Percentiles rank a stretch among this genome's conserved stretches.
Evolutionary conservation across 1,140 invertebrate genomes (phyloP).

Genomic region (Ceratina japonica): DNA sequence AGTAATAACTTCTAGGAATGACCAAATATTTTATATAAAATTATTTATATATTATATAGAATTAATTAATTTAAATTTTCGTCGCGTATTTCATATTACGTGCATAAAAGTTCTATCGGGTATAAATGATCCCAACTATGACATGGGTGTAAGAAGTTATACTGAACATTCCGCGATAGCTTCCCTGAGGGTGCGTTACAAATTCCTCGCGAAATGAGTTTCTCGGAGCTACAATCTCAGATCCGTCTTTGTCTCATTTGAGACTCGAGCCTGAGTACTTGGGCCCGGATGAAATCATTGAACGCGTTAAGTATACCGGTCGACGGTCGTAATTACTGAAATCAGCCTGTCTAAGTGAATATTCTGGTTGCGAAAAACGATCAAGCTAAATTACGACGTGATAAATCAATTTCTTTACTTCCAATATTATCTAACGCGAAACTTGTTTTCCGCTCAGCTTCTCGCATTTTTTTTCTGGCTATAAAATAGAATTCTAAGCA

Average conservation of each 20-base stretch:
- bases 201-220: not conserved
- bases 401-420: not conserved
- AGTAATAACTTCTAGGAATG: too few relatives aligned
- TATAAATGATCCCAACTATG: not conserved
- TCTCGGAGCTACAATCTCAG: not conserved
- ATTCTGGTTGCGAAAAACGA: not conserved
- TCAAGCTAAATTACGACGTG: not conserved
- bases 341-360: slow-evolving; percentile 31
- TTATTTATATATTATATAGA: too few relatives aligned
- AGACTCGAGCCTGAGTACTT: slow-evolving; percentile 14
- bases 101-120: not conserved
- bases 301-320: slow-evolving; percentile 35
- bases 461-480: not conserved
- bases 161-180: not conserved
- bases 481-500: not conserved
- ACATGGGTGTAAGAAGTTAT: not conserved
- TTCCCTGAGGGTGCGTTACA: not conserved
- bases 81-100: too few relatives aligned
- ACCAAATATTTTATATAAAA: too few relatives aligned
- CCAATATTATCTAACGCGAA: not conserved
- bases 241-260: slow-evolving; percentile 31
- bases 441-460: not conserved
- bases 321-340: slow-evolving; percentile 42
- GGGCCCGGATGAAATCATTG: slow-evolving; percentile 48
- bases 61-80: too few relatives aligned